phyloP scores from a whole-genome alignment of 1,140 invertebrate genomes.

The Tetragonula clypearis region DNA sequence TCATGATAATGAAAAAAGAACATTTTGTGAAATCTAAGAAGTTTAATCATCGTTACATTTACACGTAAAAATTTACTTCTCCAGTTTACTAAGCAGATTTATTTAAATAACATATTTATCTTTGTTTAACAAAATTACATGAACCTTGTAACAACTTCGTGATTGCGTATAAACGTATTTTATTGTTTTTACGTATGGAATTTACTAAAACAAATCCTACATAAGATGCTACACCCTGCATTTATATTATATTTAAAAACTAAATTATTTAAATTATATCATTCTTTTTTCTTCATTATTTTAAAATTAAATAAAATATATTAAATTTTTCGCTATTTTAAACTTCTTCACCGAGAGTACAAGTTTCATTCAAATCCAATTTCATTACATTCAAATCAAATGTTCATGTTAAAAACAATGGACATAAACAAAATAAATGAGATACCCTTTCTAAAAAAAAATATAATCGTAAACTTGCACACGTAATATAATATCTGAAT shows the following conservation, averaged over 20 bases:
- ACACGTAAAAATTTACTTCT: no score
- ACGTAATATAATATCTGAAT: background rate
- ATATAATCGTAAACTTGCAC: background rate
- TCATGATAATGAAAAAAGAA: background rate
- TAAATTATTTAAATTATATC: background rate
- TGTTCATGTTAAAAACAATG: background rate
- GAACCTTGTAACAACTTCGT: background rate
- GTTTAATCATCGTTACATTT: no score
- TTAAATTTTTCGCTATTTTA: background rate
- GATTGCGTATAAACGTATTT: background rate
- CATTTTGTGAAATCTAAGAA: background rate
- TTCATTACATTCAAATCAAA: background rate
- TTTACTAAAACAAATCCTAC: background rate
- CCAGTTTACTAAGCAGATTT: background rate
- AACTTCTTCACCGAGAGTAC: background rate
- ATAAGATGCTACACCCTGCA: background rate
- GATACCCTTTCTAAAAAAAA: background rate
- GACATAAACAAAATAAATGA: background rate
- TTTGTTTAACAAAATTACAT: background rate
- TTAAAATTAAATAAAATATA: background rate
- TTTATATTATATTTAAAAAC: background rate
- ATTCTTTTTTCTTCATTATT: background rate
- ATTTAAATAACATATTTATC: background rate
- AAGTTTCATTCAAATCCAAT: background rate
- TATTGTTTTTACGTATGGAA: conserved; percentile 1